Conservation (phyloP, 92 coral and sea anemone species). For the Parazoanthus atlanticus region DNA sequence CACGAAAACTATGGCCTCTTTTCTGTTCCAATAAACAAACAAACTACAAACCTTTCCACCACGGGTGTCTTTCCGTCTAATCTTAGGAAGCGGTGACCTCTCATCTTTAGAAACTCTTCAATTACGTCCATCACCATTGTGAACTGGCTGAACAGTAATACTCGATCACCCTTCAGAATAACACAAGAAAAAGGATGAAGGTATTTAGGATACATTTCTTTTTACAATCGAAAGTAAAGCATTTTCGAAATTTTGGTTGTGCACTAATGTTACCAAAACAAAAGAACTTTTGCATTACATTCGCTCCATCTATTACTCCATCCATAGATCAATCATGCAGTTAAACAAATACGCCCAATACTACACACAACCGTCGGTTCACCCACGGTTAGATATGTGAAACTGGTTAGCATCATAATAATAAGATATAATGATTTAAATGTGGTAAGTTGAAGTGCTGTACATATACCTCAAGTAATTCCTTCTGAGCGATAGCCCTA, state of each 20-base stretch:
- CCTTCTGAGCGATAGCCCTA: too few species aligned
- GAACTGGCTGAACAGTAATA: slow-evolving; percentile 91
- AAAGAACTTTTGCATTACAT: too few species aligned
- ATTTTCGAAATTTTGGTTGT: background rate
- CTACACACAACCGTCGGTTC: too few species aligned
- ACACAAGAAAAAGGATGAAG: background rate
- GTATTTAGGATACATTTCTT: background rate
- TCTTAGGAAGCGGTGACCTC: slow-evolving; percentile 77
- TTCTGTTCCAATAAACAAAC: background rate
- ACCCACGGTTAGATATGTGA: too few species aligned
- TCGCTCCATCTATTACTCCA: too few species aligned
- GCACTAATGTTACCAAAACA: background rate
- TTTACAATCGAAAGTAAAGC: background rate
- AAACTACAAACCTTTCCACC: slow-evolving; percentile 67
- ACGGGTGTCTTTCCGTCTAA: slow-evolving; percentile 86
- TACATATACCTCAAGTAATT: too few species aligned
- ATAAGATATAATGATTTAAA: too few species aligned
- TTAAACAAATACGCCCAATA: too few species aligned
- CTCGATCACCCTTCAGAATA: slow-evolving; percentile 77
- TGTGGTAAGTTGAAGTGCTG: too few species aligned
- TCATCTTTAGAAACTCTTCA: slow-evolving; percentile 76
- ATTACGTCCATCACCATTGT: slow-evolving; percentile 89
- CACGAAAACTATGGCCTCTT: too few species aligned
- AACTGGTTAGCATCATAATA: too few species aligned
- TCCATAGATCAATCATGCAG: too few species aligned